Evolutionary conservation across 2,888 invertebrate genomes (phyloP).

Genomic region (Parnassius smintheus): DNA sequence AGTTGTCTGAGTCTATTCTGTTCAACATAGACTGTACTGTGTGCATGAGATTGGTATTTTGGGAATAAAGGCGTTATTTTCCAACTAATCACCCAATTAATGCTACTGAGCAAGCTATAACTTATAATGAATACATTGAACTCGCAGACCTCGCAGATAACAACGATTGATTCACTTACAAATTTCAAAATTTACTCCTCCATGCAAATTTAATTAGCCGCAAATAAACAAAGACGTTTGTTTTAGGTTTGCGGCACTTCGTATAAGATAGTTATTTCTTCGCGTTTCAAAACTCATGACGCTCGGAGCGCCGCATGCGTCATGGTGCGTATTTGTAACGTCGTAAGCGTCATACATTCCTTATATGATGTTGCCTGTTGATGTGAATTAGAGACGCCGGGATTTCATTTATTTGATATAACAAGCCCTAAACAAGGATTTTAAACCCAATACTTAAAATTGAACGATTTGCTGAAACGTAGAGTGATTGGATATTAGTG

Average conservation of each 20-base stretch:
- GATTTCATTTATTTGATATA: neutral
- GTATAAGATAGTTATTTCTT: conserved; percentile 5
- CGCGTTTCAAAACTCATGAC: conserved; percentile 9
- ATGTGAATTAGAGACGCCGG: neutral
- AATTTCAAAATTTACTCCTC: conserved; percentile 18
- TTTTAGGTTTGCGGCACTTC: conserved; percentile 12
- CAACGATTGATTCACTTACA: conserved; percentile 12
- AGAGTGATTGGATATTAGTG: too few species aligned
- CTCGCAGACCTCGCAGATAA: neutral
- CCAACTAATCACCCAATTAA: too few species aligned
- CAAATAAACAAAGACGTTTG: conserved; percentile 24
- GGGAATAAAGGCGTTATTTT: too few species aligned
- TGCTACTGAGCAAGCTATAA: too few species aligned
- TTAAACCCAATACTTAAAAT: too few species aligned
- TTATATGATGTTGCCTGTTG: conserved; percentile 1
- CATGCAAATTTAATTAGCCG: conserved; percentile 20
- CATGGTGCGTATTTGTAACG: conserved; percentile 7
- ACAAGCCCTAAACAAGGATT: too few species aligned
- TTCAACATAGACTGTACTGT: too few species aligned
- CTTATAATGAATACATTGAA: conserved; percentile 6
- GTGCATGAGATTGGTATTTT: too few species aligned
- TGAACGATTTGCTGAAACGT: too few species aligned
- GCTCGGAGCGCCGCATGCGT: conserved; percentile 8
- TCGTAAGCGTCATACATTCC: conserved; percentile 7
- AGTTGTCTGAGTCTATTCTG: too few species aligned